Evolutionary conservation across 2,113 vertebrate genomes (phyloP).

Genomic region (Glaucidium brasilianum): DNA sequence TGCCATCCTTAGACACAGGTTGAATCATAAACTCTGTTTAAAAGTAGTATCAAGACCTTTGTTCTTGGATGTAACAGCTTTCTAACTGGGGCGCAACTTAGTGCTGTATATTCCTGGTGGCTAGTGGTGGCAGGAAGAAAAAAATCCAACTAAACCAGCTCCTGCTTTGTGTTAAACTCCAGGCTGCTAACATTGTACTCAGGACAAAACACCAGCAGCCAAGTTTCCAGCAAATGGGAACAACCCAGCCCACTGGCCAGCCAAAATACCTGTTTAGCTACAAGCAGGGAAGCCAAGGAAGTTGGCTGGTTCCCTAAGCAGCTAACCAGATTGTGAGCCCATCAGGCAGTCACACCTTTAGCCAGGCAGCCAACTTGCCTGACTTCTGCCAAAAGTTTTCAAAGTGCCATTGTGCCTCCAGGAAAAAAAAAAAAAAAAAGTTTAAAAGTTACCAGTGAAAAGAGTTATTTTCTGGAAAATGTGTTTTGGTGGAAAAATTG

Average conservation of each 20-base stretch:
- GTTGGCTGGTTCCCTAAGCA: neutral
- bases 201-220: neutral
- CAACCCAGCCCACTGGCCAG: neutral
- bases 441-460: neutral
- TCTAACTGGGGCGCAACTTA: neutral
- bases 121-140: neutral
- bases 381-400: neutral
- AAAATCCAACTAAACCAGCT: neutral
- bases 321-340: neutral
- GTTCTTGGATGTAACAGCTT: neutral
- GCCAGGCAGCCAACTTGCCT: neutral
- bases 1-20: neutral
- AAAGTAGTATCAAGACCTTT: neutral
- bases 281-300: neutral
- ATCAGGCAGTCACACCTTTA: neutral
- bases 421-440: neutral
- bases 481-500: slow-evolving; percentile 16
- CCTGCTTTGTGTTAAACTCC: neutral
- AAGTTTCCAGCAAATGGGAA: neutral
- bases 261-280: neutral
- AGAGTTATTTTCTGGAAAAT: slow-evolving; percentile 3
- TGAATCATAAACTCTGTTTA: neutral
- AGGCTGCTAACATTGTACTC: neutral
- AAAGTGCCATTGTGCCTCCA: neutral
- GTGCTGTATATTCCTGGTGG: neutral